phyloP scores from a whole-genome alignment of 2,113 vertebrate species.

The Himantopus leucocephalus region DNA sequence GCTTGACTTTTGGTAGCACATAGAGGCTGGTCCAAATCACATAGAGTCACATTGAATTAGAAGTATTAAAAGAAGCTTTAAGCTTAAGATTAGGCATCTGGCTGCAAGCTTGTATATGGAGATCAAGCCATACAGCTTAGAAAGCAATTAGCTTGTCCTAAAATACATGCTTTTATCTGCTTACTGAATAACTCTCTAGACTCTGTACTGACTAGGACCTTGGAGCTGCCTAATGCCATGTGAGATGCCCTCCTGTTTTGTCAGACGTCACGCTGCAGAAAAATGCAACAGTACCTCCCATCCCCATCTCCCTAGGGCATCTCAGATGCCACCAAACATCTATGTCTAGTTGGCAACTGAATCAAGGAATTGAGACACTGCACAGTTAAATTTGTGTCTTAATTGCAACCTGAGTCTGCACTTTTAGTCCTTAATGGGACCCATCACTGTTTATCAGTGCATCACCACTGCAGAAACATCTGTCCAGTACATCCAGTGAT shows the following conservation, averaged over 20 bases:
- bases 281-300: background rate
- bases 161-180: conserved; percentile 21
- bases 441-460: background rate
- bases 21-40: background rate
- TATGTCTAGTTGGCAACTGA: background rate
- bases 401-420: background rate
- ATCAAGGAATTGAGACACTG: background rate
- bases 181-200: background rate
- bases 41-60: conserved; percentile 14
- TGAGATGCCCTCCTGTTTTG: background rate
- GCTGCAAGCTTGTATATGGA: background rate
- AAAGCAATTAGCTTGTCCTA: conserved; percentile 27
- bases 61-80: conserved; percentile 6
- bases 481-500: background rate
- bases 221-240: background rate
- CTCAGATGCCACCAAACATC: background rate
- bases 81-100: conserved; percentile 29
- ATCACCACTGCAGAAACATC: background rate
- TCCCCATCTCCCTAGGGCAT: background rate
- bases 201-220: background rate
- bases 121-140: background rate
- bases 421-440: background rate
- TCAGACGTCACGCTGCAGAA: background rate
- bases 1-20: background rate
- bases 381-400: background rate